A percentile compares a stretch with the other conserved stretches of the same genome.
phyloP scores from a whole-genome alignment of 2,797 vertebrate genomes.

The Epinephelus awoara region DNA sequence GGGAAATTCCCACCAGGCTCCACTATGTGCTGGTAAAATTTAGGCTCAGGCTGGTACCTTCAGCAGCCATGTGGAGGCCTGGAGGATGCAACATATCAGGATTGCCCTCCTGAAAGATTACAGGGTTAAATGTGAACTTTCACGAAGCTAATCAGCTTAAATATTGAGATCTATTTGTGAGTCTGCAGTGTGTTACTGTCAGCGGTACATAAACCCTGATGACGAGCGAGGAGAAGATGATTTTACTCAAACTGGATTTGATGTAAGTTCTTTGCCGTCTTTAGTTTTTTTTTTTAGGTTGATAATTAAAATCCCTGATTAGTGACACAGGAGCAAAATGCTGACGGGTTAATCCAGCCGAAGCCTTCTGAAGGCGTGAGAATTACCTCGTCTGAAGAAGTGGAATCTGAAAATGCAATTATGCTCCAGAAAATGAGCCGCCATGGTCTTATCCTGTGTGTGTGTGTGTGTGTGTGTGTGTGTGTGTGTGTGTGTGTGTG shows the following conservation, averaged over 20 bases:
- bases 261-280: conserved; percentile 19
- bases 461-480: conserved; percentile 11
- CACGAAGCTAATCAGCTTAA: conserved; percentile 36
- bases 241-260: conserved; percentile 47
- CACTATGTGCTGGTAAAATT: neutral
- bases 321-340: conserved; percentile 41
- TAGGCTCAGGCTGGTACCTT: conserved; percentile 12
- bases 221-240: neutral
- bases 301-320: conserved; percentile 70
- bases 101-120: neutral
- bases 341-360: conserved; percentile 65
- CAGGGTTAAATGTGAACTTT: conserved; percentile 22
- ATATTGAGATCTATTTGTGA: conserved; percentile 15
- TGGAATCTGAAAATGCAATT: conserved; percentile 60
- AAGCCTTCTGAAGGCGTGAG: conserved; percentile 47
- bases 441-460: conserved; percentile 23
- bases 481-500: conserved; percentile 16
- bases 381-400: conserved; percentile 41
- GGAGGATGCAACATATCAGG: neutral
- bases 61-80: neutral
- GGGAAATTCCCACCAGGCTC: conserved; percentile 28
- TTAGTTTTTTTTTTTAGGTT: conserved; percentile 4
- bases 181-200: neutral
- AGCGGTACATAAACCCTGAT: neutral
- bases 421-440: conserved; percentile 46